A percentile compares a stretch with the other conserved stretches of the same genome.
Conservation (phyloP, 2,888 invertebrate genomes). For the Coenonympha arcania region DNA sequence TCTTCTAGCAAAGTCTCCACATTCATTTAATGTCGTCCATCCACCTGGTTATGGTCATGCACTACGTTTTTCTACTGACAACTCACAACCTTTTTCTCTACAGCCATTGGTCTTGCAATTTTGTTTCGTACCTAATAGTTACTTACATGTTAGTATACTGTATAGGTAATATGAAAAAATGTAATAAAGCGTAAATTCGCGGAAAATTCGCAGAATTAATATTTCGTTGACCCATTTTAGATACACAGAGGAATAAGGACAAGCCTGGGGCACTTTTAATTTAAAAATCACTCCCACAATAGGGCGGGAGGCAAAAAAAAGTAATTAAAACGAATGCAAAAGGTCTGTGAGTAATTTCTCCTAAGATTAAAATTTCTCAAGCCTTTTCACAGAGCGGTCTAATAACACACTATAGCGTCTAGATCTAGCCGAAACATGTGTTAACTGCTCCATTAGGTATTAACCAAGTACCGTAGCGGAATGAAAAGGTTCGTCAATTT, state of each 20-base stretch:
- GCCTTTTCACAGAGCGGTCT: constrained; percentile 17
- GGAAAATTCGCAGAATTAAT: constrained; percentile 5
- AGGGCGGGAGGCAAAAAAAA: constrained; percentile 47
- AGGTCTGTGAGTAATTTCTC: constrained; percentile 25
- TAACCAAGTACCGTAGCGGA: too few species aligned
- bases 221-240: constrained; percentile 16
- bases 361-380: constrained; percentile 28
- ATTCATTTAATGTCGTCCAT: too few species aligned
- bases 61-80: too few species aligned
- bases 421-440: not conserved
- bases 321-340: constrained; percentile 33
- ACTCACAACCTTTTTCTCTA: too few species aligned
- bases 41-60: too few species aligned
- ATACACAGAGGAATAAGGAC: constrained; percentile 46
- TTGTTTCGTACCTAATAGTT: too few species aligned
- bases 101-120: too few species aligned
- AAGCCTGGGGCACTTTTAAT: constrained; percentile 57
- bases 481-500: too few species aligned
- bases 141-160: too few species aligned
- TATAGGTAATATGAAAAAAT: too few species aligned
- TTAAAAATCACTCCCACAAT: constrained; percentile 53
- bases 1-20: too few species aligned
- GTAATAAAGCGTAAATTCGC: too few species aligned
- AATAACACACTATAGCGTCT: constrained; percentile 22
- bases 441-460: constrained; percentile 7